phyloP scores from a whole-genome alignment of 2,797 vertebrate species.

The Uromys caudimaculatus region DNA sequence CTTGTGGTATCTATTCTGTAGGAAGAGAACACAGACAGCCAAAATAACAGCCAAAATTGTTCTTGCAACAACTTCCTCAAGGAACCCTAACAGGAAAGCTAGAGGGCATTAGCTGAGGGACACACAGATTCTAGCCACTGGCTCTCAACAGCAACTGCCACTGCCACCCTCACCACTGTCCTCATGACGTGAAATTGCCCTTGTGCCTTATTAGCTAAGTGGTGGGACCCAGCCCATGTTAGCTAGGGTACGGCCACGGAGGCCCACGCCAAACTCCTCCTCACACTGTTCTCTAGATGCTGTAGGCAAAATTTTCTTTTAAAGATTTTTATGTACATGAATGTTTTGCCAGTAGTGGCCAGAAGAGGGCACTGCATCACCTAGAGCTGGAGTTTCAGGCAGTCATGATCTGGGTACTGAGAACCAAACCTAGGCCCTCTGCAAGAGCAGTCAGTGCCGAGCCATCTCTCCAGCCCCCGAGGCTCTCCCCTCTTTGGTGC shows the following conservation, averaged over 20 bases:
- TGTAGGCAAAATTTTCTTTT: neutral
- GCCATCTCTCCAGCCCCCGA: neutral
- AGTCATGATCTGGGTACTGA: no score
- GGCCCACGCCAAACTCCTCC: no score
- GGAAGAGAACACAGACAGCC: conserved; percentile 70
- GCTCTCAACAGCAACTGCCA: neutral
- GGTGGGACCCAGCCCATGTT: neutral
- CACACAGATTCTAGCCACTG: neutral
- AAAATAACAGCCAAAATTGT: neutral
- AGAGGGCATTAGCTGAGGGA: neutral
- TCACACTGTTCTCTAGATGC: neutral
- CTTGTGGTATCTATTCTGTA: conserved; percentile 96
- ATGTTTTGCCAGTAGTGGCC: neutral
- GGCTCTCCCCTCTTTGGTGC: neutral
- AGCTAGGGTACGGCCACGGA: neutral
- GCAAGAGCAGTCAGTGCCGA: neutral
- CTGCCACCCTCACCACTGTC: neutral
- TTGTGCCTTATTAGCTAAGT: neutral
- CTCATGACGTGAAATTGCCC: neutral
- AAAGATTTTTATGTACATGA: neutral
- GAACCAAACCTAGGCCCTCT: neutral
- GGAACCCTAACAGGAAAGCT: neutral
- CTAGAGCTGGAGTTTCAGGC: neutral
- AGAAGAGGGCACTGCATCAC: neutral
- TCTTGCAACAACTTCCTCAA: neutral